Evolutionary conservation across 2,888 invertebrate genomes (phyloP).

Genomic region (Nowickia ferox): DNA sequence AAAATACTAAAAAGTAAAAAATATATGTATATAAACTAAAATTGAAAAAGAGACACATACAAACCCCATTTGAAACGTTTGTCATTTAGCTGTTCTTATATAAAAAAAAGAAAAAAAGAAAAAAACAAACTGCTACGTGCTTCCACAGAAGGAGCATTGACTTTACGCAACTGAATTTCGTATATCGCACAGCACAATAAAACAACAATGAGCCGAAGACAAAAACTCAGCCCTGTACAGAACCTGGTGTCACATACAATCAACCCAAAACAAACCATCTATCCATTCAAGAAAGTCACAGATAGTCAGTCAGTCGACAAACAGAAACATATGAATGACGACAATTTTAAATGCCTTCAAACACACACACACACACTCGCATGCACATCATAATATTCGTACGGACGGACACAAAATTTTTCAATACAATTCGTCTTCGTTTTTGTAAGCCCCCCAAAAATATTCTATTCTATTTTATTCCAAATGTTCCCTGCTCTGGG

Average conservation of each 20-base stretch:
- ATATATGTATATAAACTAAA: constrained; percentile 1
- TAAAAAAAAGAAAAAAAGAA: constrained; percentile 29
- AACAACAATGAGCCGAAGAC: constrained; percentile 52
- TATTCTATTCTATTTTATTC: constrained; percentile 48
- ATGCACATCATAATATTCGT: constrained; percentile 15
- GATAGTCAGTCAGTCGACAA: constrained; percentile 56
- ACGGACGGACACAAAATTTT: constrained; percentile 71
- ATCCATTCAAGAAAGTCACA: constrained; percentile 49
- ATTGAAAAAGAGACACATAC: constrained; percentile 44
- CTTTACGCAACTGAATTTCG: constrained; percentile 76
- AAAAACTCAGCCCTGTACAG: constrained; percentile 51
- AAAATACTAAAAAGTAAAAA: constrained; percentile 34
- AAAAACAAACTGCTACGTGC: constrained; percentile 77
- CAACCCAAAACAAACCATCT: constrained; percentile 57
- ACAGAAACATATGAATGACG: constrained; percentile 64
- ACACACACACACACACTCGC: not conserved
- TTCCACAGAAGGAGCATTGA: constrained; percentile 82
- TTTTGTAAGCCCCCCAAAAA: constrained; percentile 56
- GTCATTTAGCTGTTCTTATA: constrained; percentile 68
- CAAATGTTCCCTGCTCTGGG: constrained; percentile 55
- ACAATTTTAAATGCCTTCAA: constrained; percentile 63
- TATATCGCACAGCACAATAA: constrained; percentile 48
- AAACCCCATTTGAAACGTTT: constrained; percentile 71
- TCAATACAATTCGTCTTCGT: constrained; percentile 80
- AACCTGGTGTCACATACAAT: constrained; percentile 66